Conservation (phyloP, 1,140 invertebrate species). For the Helicoverpa zea region DNA sequence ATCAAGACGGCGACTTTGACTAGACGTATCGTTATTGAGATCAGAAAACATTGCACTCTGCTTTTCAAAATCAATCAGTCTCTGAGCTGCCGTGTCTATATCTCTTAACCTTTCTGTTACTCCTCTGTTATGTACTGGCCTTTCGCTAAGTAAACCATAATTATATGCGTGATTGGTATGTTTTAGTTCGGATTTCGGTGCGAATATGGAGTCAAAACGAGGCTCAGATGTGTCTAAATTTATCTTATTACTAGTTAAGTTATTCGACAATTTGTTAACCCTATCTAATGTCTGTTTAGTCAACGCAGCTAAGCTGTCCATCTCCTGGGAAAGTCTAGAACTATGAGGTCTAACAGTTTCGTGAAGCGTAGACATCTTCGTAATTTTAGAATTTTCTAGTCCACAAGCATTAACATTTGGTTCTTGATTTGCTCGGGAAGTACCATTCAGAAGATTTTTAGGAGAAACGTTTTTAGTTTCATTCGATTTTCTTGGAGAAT, state of each 20-base stretch:
- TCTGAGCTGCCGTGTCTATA: slow-evolving; percentile 85
- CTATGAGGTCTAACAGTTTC: slow-evolving; percentile 79
- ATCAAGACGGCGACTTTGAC: slow-evolving; percentile 82
- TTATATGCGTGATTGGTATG: slow-evolving; percentile 74
- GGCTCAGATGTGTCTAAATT: slow-evolving; percentile 74
- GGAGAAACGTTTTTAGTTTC: slow-evolving; percentile 71
- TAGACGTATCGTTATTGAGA: slow-evolving; percentile 84
- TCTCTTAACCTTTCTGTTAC: slow-evolving; percentile 82
- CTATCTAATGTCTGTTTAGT: slow-evolving; percentile 90
- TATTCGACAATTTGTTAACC: slow-evolving; percentile 88
- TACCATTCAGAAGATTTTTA: slow-evolving; percentile 76
- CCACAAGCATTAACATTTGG: slow-evolving; percentile 63
- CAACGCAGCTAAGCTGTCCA: slow-evolving; percentile 89
- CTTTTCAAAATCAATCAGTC: slow-evolving; percentile 86
- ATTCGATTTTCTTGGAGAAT: slow-evolving; percentile 77
- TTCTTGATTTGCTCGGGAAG: slow-evolving; percentile 65
- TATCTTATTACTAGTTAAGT: slow-evolving; percentile 83
- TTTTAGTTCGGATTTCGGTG: slow-evolving; percentile 70
- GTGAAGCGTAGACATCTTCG: slow-evolving; percentile 80
- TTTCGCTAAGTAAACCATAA: slow-evolving; percentile 73
- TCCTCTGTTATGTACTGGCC: slow-evolving; percentile 70
- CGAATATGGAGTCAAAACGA: slow-evolving; percentile 73
- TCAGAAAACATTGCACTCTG: slow-evolving; percentile 85
- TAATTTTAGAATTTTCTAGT: slow-evolving; percentile 67
- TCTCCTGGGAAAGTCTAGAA: slow-evolving; percentile 87